Evolutionary conservation across 2,797 vertebrate species (phyloP), one percentile per base, ranked within the genome.

Genomic region (Myoxocephalus aenaeus): DNA sequence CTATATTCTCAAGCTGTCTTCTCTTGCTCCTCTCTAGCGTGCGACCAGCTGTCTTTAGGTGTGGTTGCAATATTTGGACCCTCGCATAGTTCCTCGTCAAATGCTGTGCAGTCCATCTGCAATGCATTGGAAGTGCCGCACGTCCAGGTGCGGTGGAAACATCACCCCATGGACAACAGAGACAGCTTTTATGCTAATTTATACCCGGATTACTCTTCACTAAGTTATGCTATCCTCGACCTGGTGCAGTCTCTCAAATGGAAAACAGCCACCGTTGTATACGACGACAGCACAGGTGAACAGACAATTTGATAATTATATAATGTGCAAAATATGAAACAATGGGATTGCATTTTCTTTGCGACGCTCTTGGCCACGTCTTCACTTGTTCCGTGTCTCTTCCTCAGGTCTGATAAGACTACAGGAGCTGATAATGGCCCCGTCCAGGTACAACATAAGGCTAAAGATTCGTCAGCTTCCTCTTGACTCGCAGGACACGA

Each of bases 361-460:
- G 27, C 34, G 38, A 44, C 13, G 20, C 32, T 66, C 17, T 63
- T 75, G 6, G 51, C 13, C 40, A 25, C 14, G 54, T 20, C 22
- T 80, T 70, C 22, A 70, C 70, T 67, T 54, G 17, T 81, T 51
- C 36, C 40, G 29, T 77, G 62, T 87, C 15, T 76, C 42, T 25
- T 85, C 36, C 34, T 0, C 90, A 99, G 98, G 98, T 87, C 96
- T 99, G 22, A 99, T 99, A 54, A 93, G 98, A 80, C 96, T 99
- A 77, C 98, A 99, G 89, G 98, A 99, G 92, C 95, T 99, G 84
- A 99, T 99, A 86, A 99, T 99, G 97, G 98, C 98, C 53, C 98
- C 98, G 0, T 99, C 98, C 0, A 93, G 98, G 82, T 99, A 99
- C 93, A 99, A 99, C 90, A 99, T 99, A 86, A 95, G 98, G 53